Conservation (phyloP, 2,797 vertebrate genomes). For the Cossypha niveicapilla region DNA sequence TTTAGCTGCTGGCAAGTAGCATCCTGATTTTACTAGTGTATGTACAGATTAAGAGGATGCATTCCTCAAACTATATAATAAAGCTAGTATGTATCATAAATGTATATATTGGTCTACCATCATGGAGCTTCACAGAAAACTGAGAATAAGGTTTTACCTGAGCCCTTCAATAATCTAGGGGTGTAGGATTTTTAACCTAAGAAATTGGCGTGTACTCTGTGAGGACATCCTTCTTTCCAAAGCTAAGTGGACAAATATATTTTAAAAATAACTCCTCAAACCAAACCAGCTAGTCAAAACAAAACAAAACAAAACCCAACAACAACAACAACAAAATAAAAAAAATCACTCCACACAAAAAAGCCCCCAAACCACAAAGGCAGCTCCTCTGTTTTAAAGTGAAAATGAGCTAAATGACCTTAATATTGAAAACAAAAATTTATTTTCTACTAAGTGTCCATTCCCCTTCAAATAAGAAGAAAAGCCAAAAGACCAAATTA, state of each 20-base stretch:
- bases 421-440: background rate
- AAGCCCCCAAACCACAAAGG: fast-evolving
- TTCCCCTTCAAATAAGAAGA: background rate
- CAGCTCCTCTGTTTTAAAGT: background rate
- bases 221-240: background rate
- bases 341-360: background rate
- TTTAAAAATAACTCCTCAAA: background rate
- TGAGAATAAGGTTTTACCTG: background rate
- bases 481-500: background rate
- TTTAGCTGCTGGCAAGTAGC: background rate
- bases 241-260: background rate
- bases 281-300: no score
- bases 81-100: background rate
- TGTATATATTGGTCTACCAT: no score
- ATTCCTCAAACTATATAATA: background rate
- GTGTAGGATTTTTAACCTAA: background rate
- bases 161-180: background rate
- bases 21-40: background rate
- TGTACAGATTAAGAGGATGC: background rate
- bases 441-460: background rate
- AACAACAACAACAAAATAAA: background rate
- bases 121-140: background rate
- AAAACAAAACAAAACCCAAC: background rate
- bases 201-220: background rate
- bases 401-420: background rate